A percentile compares a stretch with the other conserved stretches of the same genome.
Evolutionary conservation across 2,113 vertebrate genomes (phyloP).

Genomic region (Tachycineta bicolor): DNA sequence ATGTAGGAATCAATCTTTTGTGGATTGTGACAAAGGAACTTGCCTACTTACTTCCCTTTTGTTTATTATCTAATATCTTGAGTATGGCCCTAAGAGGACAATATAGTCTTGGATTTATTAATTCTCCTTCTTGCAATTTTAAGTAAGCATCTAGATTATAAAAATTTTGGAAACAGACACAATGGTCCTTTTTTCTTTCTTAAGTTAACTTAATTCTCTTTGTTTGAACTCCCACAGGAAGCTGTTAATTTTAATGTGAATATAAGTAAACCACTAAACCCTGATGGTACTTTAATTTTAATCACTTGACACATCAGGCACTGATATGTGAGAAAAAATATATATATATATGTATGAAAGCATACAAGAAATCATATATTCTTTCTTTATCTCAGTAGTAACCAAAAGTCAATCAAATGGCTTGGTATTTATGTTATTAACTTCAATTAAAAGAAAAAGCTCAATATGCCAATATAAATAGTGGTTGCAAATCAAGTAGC

Average conservation of each 20-base stretch:
- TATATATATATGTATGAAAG: neutral
- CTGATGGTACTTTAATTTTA: neutral
- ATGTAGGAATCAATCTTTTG: neutral
- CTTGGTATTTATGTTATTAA: neutral
- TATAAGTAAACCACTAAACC: neutral
- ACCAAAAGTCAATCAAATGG: neutral
- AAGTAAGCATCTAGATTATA: neutral
- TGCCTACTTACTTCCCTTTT: neutral
- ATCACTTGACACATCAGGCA: neutral
- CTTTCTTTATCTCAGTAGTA: neutral
- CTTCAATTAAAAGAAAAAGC: neutral
- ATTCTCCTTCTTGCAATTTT: neutral
- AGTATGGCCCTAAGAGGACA: neutral
- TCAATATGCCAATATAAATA: neutral
- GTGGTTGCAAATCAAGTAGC: neutral
- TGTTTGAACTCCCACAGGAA: neutral
- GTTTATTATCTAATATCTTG: conserved; percentile 15
- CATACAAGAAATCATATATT: neutral
- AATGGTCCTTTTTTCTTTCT: neutral
- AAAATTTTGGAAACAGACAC: neutral
- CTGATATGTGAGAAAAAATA: neutral
- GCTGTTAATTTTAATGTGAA: neutral
- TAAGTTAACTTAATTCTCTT: neutral
- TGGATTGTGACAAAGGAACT: neutral
- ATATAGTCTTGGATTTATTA: neutral